phyloP scores from a whole-genome alignment of 2,888 invertebrate species.

The Eristalis arbustorum region DNA sequence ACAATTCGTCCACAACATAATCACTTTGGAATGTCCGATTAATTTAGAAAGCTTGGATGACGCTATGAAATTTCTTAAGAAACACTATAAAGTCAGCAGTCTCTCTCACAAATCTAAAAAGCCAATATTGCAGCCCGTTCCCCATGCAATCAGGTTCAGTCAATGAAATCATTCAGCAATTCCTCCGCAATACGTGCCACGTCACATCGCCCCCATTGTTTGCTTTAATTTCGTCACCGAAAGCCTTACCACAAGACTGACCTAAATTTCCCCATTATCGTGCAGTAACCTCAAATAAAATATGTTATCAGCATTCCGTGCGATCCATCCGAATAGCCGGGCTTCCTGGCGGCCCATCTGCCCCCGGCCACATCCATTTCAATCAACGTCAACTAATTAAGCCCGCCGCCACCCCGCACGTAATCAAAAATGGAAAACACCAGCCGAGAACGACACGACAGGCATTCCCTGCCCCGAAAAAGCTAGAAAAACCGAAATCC shows the following conservation, averaged over 20 bases:
- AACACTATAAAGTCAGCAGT: neutral
- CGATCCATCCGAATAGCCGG: neutral
- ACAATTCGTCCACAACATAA: too few relatives aligned
- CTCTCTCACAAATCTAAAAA: neutral
- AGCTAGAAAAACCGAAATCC: neutral
- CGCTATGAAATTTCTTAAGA: too few relatives aligned
- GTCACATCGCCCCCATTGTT: neutral
- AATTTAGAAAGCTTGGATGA: too few relatives aligned
- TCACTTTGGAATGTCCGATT: too few relatives aligned
- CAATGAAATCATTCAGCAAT: neutral
- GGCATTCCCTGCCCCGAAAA: neutral
- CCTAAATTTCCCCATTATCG: neutral
- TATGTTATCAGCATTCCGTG: constrained; percentile 9
- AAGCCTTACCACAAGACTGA: neutral
- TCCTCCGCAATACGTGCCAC: neutral
- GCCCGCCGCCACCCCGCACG: neutral
- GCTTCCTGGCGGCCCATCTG: neutral
- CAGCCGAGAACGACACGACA: neutral
- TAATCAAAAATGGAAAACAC: neutral
- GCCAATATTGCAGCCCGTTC: neutral
- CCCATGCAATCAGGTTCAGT: neutral
- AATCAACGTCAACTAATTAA: constrained; percentile 35
- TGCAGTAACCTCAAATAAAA: constrained; percentile 5
- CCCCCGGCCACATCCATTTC: constrained; percentile 20
- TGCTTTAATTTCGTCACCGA: neutral